Evolutionary conservation across 2,888 invertebrate species (phyloP).

Genomic region (Clanis bilineata): DNA sequence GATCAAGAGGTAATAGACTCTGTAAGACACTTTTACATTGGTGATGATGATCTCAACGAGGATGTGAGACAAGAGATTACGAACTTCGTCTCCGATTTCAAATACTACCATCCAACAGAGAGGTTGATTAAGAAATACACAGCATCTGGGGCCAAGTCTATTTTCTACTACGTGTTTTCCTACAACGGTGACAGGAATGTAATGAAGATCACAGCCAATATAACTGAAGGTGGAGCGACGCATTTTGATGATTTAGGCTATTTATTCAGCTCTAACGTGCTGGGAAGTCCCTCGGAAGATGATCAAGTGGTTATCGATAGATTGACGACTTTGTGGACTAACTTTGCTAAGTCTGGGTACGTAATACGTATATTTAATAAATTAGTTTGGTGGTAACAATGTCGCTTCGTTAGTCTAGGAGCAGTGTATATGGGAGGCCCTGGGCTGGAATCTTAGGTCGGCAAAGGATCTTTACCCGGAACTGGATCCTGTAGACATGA

Average conservation of each 20-base stretch:
- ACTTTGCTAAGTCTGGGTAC: conserved; percentile 38
- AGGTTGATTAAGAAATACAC: conserved; percentile 34
- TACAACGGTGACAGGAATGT: conserved; percentile 44
- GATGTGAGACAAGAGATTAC: conserved; percentile 23
- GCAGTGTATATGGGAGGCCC: no score
- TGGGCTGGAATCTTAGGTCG: no score
- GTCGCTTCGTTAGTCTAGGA: no score
- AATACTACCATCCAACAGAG: conserved; percentile 36
- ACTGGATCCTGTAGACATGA: no score
- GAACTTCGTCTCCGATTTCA: conserved; percentile 39
- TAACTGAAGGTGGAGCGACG: conserved; percentile 32
- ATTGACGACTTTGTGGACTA: conserved; percentile 28
- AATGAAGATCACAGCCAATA: conserved; percentile 27
- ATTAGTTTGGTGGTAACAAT: background rate
- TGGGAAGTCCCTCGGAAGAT: background rate
- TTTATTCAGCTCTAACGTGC: conserved; percentile 33
- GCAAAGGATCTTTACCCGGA: no score
- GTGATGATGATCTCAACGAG: conserved; percentile 30
- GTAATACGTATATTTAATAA: background rate
- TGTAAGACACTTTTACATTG: conserved; percentile 38
- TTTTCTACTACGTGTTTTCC: conserved; percentile 46
- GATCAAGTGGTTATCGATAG: conserved; percentile 21
- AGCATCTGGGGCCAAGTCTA: conserved; percentile 25
- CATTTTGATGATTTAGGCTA: conserved; percentile 51
- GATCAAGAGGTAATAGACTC: conserved; percentile 26